Evolutionary conservation across 2,888 invertebrate species (phyloP), one percentile per base, ranked within the genome.

Genomic region (Sarcophaga carnaria): DNA sequence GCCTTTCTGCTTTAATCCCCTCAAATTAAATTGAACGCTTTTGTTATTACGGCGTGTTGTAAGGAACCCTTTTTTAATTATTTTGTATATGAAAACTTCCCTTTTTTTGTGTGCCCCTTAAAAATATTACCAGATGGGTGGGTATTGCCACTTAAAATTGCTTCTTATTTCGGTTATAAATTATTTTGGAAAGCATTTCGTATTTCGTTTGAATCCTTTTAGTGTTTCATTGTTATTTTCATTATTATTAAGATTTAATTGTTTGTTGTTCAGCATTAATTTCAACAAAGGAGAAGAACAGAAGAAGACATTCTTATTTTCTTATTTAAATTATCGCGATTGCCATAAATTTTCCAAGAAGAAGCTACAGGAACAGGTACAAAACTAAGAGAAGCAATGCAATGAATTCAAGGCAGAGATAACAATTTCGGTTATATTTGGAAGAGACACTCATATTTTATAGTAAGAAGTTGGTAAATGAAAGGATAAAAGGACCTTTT

Each of bases 291-390:
- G 71, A 81, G 8, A 37, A 37, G 37, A 37, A 0, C 37, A 37
- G 8, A 79, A 70, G 78, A 86, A 74, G 83, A 83, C 78, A 78
- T 80, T 54, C 17, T 84, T 81, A 75, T 66, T 83, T 80, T 86
- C 80, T 81, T 81, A 87, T 81, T 87, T 81, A 84, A 84, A 81
- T 84, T 84, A 87, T 87, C 87, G 83, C 81, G 70, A 81, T 70
- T 74, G 77, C 70, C 78, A 86, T 86, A 86, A 86, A 86, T 86
- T 83, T 60, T 67, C 54, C 14, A n/a, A 4, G 10, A n/a, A 63
- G 72, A 5, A 47, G 27, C n/a, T 76, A 71, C 25, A 45, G 14
- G 17, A 79, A 22, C 45, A n/a, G 59, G n/a, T 17, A 14, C 17
- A 59, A 59, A 63, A 63, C 8, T 8, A 70, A 59, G 63, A 45